phyloP scores from a whole-genome alignment of 92 coral and sea anemone genomes.

The Zoanthus sansibaricus region DNA sequence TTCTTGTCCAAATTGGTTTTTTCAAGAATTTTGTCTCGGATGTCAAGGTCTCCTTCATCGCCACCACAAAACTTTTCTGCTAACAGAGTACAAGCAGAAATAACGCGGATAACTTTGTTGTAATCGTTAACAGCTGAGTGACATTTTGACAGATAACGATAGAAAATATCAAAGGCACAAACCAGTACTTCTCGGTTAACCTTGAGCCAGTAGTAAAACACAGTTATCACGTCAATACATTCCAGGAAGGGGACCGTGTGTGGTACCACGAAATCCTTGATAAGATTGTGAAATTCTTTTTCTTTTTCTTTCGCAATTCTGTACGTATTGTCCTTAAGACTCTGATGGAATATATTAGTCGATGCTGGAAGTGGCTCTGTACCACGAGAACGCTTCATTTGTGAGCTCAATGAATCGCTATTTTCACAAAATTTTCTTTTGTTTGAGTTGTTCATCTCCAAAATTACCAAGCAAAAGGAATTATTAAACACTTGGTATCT shows the following conservation, averaged over 20 bases:
- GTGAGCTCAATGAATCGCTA: not conserved
- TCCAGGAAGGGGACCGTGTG: not conserved
- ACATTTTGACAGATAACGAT: constrained; percentile 25
- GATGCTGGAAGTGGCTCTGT: not conserved
- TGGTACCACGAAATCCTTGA: not conserved
- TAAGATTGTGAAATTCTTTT: constrained; percentile 3
- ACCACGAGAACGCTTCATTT: constrained; percentile 1
- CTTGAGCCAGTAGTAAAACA: not conserved
- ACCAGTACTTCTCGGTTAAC: not conserved
- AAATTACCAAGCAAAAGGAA: too few relatives aligned
- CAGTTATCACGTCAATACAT: not conserved
- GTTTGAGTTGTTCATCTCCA: not conserved
- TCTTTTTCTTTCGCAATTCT: not conserved
- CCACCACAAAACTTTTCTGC: constrained; percentile 28
- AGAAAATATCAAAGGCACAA: constrained; percentile 19
- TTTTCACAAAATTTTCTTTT: constrained; percentile 2
- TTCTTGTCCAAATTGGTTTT: not conserved
- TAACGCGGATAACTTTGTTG: not conserved
- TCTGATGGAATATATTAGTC: not conserved
- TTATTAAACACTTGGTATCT: not conserved
- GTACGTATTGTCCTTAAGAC: constrained; percentile 7
- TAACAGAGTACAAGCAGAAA: constrained; percentile 9
- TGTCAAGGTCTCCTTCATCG: not conserved
- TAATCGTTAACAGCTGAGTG: constrained; percentile 8
- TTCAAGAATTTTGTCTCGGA: not conserved